phyloP scores from a whole-genome alignment of 2,888 invertebrate genomes.

The Papilio protenor region DNA sequence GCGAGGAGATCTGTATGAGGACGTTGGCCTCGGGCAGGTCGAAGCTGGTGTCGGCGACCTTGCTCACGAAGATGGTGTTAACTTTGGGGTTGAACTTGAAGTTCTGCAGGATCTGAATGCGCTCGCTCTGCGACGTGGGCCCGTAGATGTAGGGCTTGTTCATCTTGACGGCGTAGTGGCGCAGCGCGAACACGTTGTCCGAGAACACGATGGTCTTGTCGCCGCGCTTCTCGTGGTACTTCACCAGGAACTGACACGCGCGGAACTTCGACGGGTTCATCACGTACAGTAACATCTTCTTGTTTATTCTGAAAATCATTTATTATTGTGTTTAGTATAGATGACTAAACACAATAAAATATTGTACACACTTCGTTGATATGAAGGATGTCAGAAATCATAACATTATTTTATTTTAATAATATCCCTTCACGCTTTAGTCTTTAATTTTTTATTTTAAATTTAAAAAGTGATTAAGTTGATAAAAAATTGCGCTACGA shows the following conservation, averaged over 20 bases:
- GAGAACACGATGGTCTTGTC: constrained; percentile 99
- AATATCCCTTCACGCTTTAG: too few relatives aligned
- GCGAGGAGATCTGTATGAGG: constrained; percentile 98
- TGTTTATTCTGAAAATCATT: constrained; percentile 87
- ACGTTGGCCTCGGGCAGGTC: constrained; percentile 99
- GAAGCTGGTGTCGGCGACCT: constrained; percentile 99
- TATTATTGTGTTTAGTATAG: too few relatives aligned
- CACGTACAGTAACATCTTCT: constrained; percentile 96
- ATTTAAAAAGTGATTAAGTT: too few relatives aligned
- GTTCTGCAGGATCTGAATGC: constrained; percentile 99
- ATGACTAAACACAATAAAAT: too few relatives aligned
- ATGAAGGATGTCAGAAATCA: too few relatives aligned
- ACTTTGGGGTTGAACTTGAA: constrained; percentile 99
- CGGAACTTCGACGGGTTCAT: constrained; percentile 99
- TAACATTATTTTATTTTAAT: too few relatives aligned
- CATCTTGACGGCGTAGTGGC: constrained; percentile 98
- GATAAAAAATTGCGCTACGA: too few relatives aligned
- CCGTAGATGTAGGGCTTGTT: constrained; percentile 99
- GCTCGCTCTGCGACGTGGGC: constrained; percentile 97
- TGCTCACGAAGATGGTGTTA: constrained; percentile 99
- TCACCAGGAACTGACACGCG: constrained; percentile 97
- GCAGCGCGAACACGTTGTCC: constrained; percentile 99
- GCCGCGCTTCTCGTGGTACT: constrained; percentile 95
- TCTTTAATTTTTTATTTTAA: too few relatives aligned
- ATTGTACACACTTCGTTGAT: too few relatives aligned